Base-by-base conservation (phyloP, 1,140 invertebrate genomes). In the Euglossa dilemma region DNA sequence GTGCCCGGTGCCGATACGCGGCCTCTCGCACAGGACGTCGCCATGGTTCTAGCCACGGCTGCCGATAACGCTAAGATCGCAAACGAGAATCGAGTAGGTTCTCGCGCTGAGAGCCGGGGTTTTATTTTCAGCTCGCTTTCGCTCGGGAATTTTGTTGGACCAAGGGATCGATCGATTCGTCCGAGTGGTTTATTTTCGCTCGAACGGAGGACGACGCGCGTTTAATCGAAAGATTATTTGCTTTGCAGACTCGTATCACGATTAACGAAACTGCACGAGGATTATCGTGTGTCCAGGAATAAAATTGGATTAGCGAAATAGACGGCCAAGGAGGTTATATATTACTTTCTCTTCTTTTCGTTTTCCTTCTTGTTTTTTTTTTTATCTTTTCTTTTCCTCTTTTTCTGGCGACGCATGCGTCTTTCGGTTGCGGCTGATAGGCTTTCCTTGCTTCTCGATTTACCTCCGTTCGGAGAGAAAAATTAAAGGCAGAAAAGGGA, bases 131-230 rank as follows among this genome's bases (percentile, higher is more conserved):
- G 14, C 47, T 28, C 52, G 11, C 12, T 36, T 66, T 76, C 63
- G 45, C 16, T 52, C 74, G 28, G 28, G 61, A 47, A 76, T 64
- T 76, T 76, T 36, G 28, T 76, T 76, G 12, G 61, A 14, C 61
- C 12, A 25, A 20, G 20, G 16, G 28, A 28, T 63, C n/a, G 69
- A 71, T 71, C 74, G 61, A 66, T 77, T 52, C 45, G 47, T 70
- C n/a, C n/a, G 20, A 5, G 25, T 50, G 45, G 67, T 70, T 70
- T 70, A 50, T 47, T 64, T 47, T 14, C 64, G 12, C 36, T 18
- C 25, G 23, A 64, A n/a, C 64, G 43, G 23, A 45, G 11, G 23
- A 20, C 11, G 6, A 18, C n/a, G 23, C n/a, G 47, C 20, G 50
- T 25, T 47, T 63, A 50, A 75, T 50, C 11, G 45, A 12, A 50